Conservation (phyloP, 1,140 invertebrate species). For the Littorina saxatilis region DNA sequence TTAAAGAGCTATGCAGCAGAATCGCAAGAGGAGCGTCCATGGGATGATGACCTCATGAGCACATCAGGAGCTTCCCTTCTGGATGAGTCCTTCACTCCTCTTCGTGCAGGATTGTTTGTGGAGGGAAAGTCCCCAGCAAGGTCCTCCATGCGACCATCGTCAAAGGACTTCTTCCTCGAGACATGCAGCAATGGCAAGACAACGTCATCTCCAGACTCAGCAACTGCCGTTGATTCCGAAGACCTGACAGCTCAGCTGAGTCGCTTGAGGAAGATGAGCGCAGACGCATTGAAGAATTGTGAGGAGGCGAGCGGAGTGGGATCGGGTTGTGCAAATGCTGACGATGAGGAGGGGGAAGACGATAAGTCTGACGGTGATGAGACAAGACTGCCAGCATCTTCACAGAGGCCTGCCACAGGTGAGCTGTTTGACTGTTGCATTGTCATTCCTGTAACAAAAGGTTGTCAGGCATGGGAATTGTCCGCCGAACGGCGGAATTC, state of each 20-base stretch:
- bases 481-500: too few species aligned
- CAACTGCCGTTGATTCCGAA: not conserved
- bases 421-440: too few species aligned
- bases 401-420: not conserved
- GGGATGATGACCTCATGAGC: not conserved
- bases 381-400: not conserved
- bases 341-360: not conserved
- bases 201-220: too few species aligned
- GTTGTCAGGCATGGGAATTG: too few species aligned
- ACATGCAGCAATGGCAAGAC: not conserved
- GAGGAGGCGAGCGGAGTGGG: not conserved
- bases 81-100: conserved; percentile 32
- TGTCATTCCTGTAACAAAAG: too few species aligned
- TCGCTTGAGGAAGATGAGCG: not conserved
- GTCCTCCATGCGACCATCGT: not conserved
- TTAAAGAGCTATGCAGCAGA: not conserved
- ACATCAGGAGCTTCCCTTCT: not conserved
- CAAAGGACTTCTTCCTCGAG: not conserved
- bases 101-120: conserved; percentile 10
- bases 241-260: conserved; percentile 7
- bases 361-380: not conserved
- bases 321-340: too few species aligned
- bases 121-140: conserved; percentile 26
- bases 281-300: not conserved
- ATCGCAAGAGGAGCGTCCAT: not conserved